Evolutionary conservation across 2,888 invertebrate species (phyloP).

Genomic region (Sympetrum striolatum): DNA sequence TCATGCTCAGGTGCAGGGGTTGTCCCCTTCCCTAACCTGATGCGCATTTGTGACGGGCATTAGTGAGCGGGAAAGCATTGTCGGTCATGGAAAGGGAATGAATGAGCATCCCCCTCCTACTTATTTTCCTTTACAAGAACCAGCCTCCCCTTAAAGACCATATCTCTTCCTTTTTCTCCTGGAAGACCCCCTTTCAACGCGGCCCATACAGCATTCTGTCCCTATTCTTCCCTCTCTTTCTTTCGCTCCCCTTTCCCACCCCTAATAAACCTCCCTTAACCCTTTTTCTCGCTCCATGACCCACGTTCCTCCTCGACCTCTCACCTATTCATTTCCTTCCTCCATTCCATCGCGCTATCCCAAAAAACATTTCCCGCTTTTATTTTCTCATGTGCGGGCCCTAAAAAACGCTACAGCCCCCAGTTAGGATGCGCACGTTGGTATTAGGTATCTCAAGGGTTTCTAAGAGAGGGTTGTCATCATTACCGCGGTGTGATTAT

Average conservation of each 20-base stretch:
- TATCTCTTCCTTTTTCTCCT: neutral
- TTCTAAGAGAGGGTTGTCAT: too few relatives aligned
- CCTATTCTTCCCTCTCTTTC: neutral
- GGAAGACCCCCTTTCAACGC: neutral
- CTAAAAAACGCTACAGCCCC: too few relatives aligned
- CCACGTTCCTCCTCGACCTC: neutral
- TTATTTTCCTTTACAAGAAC: neutral
- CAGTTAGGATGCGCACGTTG: too few relatives aligned
- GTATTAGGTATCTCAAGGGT: too few relatives aligned
- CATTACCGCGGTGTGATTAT: too few relatives aligned
- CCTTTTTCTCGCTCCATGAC: neutral
- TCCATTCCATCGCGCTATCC: neutral
- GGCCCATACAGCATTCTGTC: neutral
- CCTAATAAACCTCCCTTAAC: conserved; percentile 7
- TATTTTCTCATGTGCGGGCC: neutral
- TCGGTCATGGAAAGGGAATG: neutral
- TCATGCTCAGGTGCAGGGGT: conserved; percentile 1
- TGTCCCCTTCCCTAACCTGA: neutral
- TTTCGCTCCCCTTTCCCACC: neutral
- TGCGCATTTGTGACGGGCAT: conserved; percentile 14
- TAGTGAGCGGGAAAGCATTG: conserved; percentile 14
- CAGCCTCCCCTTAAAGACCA: neutral
- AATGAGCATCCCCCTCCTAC: neutral
- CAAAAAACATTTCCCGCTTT: neutral
- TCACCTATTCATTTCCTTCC: neutral